A percentile compares a stretch with the other conserved stretches of the same genome.
Evolutionary conservation across 35 echinoderm and acorn worm genomes (phyloP).

Genomic region (Heliocidaris erythrogramma): DNA sequence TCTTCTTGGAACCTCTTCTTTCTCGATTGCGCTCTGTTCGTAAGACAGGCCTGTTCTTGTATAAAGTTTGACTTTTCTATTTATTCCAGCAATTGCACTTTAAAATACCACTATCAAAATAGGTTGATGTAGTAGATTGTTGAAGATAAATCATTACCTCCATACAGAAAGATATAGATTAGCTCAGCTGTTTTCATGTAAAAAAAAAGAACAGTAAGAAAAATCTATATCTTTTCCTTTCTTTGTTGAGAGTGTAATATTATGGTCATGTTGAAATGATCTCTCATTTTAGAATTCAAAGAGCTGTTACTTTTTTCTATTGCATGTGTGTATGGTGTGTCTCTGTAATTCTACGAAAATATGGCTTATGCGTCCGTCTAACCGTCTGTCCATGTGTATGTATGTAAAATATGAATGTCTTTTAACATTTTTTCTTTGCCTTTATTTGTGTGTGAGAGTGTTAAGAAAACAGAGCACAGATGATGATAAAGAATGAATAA

Average conservation of each 20-base stretch:
- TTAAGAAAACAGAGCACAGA: background rate
- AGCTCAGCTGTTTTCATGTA: background rate
- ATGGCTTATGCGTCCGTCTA: background rate
- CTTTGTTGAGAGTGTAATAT: background rate
- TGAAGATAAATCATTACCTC: background rate
- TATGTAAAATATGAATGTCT: constrained; percentile 11
- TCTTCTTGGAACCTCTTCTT: background rate
- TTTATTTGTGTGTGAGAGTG: constrained; percentile 41
- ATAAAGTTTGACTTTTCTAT: constrained; percentile 37
- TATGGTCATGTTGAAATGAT: background rate
- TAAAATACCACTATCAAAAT: background rate
- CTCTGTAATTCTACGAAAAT: background rate
- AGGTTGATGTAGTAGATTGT: background rate
- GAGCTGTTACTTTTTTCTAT: background rate
- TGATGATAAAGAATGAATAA: background rate
- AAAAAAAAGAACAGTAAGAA: background rate
- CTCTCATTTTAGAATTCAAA: background rate
- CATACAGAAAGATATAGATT: background rate
- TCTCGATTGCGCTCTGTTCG: background rate
- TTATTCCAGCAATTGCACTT: constrained; percentile 21
- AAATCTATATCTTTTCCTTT: background rate
- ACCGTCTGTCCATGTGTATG: constrained; percentile 19
- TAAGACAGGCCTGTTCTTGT: constrained; percentile 1
- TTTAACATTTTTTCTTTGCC: constrained; percentile 20
- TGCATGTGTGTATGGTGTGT: constrained; percentile 1